phyloP scores from a whole-genome alignment of 2,888 invertebrate species.

The Mesodorylaimus sp. region DNA sequence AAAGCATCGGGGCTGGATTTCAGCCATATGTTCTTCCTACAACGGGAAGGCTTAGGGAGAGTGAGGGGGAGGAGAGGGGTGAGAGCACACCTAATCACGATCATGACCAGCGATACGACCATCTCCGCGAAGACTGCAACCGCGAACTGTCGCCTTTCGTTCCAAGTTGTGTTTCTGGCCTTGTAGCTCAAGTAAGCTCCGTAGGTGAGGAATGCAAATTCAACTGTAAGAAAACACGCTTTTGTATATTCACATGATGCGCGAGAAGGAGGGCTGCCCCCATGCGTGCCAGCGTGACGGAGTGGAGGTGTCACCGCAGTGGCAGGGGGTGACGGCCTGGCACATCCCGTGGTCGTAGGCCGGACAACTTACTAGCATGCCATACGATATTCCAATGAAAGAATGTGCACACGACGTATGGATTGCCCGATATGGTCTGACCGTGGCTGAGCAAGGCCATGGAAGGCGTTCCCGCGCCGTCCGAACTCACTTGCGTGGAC shows the following conservation, averaged over 20 bases:
- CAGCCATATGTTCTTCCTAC: conserved; percentile 29
- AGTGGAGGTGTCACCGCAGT: too few relatives aligned
- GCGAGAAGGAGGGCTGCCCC: too few relatives aligned
- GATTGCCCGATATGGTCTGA: neutral
- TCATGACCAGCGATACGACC: neutral
- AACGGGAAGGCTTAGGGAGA: neutral
- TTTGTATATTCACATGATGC: too few relatives aligned
- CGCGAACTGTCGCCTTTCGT: conserved; percentile 55
- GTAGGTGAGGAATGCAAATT: conserved; percentile 57
- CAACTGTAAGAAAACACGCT: conserved; percentile 43
- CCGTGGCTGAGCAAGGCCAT: neutral
- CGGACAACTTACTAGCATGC: neutral
- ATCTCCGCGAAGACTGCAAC: neutral
- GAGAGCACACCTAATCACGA: neutral
- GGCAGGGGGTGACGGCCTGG: too few relatives aligned
- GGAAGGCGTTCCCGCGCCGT: neutral
- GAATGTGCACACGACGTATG: neutral
- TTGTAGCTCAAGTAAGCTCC: conserved; percentile 71
- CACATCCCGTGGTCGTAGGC: too few relatives aligned
- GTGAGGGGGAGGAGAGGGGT: neutral
- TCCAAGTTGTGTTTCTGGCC: conserved; percentile 57
- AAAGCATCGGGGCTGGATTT: conserved; percentile 51
- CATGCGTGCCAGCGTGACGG: too few relatives aligned
- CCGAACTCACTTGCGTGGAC: neutral
- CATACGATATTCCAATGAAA: conserved; percentile 3